phyloP scores from a whole-genome alignment of 2,113 vertebrate genomes.

The Oxyura jamaicensis region DNA sequence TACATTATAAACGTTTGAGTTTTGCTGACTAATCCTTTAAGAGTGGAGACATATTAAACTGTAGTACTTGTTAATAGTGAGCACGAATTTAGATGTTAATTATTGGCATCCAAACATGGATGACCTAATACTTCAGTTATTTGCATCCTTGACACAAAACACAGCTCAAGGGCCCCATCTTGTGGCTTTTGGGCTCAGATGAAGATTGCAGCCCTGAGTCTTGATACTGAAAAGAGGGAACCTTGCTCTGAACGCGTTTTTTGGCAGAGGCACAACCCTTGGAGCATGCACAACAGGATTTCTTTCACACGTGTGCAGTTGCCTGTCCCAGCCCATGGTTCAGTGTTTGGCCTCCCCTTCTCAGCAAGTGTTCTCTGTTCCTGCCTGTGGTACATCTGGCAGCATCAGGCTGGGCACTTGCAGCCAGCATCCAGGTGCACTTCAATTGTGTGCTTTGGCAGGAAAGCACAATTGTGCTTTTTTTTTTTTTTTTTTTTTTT shows the following conservation, averaged over 20 bases:
- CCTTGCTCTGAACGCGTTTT: neutral
- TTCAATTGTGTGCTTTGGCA: neutral
- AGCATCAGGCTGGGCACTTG: neutral
- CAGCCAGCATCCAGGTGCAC: neutral
- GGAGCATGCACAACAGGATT: neutral
- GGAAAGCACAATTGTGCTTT: neutral
- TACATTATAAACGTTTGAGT: neutral
- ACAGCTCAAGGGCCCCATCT: neutral
- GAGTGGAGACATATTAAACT: neutral
- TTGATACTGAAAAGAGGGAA: neutral
- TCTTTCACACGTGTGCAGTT: neutral
- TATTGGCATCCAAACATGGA: neutral
- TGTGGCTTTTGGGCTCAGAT: neutral
- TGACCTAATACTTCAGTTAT: rapidly evolving
- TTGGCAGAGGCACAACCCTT: neutral
- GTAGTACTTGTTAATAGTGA: neutral
- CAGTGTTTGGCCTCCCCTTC: neutral
- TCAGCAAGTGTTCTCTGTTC: neutral
- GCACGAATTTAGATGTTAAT: neutral
- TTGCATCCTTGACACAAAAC: neutral
- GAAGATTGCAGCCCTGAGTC: neutral
- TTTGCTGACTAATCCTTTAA: neutral
- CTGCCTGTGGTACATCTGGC: neutral
- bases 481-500: neutral
- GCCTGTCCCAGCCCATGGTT: neutral